A percentile compares a stretch with the other conserved stretches of the same genome.
Evolutionary conservation across 2,113 vertebrate genomes (phyloP).

Genomic region (Grammomys dolichurus): DNA sequence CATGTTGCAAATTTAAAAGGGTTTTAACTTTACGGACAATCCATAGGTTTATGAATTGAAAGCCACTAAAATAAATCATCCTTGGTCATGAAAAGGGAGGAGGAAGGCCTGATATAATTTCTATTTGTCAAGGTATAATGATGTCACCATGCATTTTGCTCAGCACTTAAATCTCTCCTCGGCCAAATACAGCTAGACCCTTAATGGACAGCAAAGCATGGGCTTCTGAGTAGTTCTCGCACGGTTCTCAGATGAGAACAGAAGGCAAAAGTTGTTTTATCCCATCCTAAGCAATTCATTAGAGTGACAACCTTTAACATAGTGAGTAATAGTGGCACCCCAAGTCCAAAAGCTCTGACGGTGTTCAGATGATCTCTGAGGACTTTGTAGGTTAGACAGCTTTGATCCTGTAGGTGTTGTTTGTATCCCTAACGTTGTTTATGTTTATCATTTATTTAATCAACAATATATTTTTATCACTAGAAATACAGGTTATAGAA

Average conservation of each 20-base stretch:
- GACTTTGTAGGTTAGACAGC: slow-evolving; percentile 24
- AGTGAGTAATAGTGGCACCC: slow-evolving; percentile 57
- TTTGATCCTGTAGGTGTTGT: not conserved
- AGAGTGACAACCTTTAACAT: slow-evolving; percentile 82
- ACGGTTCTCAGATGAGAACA: slow-evolving; percentile 86
- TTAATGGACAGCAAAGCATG: slow-evolving; percentile 84
- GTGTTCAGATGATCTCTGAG: slow-evolving; percentile 67
- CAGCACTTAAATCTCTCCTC: slow-evolving; percentile 87
- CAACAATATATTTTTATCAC: slow-evolving; percentile 22
- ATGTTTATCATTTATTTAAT: slow-evolving; percentile 43
- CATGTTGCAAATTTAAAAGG: slow-evolving; percentile 82
- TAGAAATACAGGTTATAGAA: not conserved
- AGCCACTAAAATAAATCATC: slow-evolving; percentile 86
- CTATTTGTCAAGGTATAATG: slow-evolving; percentile 89
- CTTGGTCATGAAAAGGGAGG: slow-evolving; percentile 84
- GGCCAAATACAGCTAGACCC: slow-evolving; percentile 85
- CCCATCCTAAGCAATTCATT: slow-evolving; percentile 77
- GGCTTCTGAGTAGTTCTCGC: slow-evolving; percentile 86
- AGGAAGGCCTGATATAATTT: slow-evolving; percentile 85
- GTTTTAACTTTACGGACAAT: slow-evolving; percentile 83
- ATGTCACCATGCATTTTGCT: slow-evolving; percentile 90
- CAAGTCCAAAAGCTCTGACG: slow-evolving; percentile 64
- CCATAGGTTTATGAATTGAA: slow-evolving; percentile 85
- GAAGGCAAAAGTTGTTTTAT: slow-evolving; percentile 85
- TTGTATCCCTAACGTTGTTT: slow-evolving; percentile 41